Percentiles rank a stretch among this genome's conserved stretches.
Evolutionary conservation across 2,888 invertebrate genomes (phyloP).

Genomic region (Hirtodrosophila histrioides): DNA sequence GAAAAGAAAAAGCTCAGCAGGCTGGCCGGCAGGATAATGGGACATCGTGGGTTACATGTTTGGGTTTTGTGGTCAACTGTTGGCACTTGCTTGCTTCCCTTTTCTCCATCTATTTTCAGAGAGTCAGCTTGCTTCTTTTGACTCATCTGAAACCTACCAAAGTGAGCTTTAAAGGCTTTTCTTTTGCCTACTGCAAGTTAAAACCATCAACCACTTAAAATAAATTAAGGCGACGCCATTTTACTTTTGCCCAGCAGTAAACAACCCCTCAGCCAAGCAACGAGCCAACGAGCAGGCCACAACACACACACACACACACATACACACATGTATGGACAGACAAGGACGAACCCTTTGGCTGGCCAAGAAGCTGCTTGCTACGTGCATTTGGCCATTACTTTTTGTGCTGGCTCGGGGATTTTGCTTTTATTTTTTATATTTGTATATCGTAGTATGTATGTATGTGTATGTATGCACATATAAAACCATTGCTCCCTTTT

Average conservation of each 20-base stretch:
- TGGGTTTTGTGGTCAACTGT: conserved; percentile 32
- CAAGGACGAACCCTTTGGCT: conserved; percentile 56
- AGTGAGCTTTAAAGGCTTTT: conserved; percentile 55
- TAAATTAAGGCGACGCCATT: conserved; percentile 80
- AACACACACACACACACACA: conserved; percentile 25
- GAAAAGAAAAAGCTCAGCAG: conserved; percentile 67
- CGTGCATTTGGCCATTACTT: conserved; percentile 72
- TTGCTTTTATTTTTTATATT: conserved; percentile 37
- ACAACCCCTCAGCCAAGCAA: conserved; percentile 66
- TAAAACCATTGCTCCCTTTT: conserved; percentile 57
- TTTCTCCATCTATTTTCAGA: conserved; percentile 6
- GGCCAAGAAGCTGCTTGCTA: conserved; percentile 61
- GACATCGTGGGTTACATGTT: conserved; percentile 34
- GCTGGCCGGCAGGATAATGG: conserved; percentile 21
- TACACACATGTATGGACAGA: conserved; percentile 24
- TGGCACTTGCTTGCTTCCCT: not conserved
- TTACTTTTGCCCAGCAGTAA: conserved; percentile 70
- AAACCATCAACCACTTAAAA: conserved; percentile 80
- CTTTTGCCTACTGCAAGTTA: conserved; percentile 56
- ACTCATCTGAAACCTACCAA: conserved; percentile 22
- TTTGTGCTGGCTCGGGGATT: conserved; percentile 61
- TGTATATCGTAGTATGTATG: conserved; percentile 1
- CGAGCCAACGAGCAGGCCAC: conserved; percentile 58
- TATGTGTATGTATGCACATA: conserved; percentile 4
- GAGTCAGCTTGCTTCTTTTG: not conserved